Evolutionary conservation across 2,797 vertebrate species (phyloP).

Genomic region (Liasis olivaceus): DNA sequence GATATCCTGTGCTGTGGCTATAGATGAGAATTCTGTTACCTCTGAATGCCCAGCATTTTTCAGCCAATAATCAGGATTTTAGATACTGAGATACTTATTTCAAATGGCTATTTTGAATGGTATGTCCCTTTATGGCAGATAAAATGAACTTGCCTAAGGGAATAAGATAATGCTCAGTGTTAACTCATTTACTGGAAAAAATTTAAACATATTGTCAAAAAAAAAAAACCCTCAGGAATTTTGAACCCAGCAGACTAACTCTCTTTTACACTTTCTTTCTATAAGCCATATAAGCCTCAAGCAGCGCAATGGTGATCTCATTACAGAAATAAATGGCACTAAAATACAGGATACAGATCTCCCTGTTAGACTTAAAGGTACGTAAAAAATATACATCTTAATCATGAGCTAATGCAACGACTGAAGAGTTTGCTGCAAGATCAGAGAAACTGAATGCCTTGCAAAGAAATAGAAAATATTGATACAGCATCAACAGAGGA

Average conservation of each 20-base stretch:
- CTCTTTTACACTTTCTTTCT: not conserved
- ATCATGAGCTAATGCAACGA: not conserved
- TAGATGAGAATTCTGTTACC: not conserved
- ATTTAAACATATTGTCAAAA: not conserved
- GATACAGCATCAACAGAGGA: not conserved
- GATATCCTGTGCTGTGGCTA: not conserved
- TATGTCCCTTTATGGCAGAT: slow-evolving; percentile 4
- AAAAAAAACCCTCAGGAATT: fast-evolving
- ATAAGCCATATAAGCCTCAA: slow-evolving; percentile 77
- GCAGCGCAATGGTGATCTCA: slow-evolving; percentile 22
- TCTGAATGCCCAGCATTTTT: not conserved
- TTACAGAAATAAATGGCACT: slow-evolving; percentile 71
- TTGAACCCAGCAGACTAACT: not conserved
- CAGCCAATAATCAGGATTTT: not conserved
- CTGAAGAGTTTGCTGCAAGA: not conserved
- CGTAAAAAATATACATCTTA: slow-evolving; percentile 18
- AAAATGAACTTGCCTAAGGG: not conserved
- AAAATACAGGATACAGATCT: slow-evolving; percentile 49
- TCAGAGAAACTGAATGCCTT: not conserved
- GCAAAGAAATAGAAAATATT: not conserved
- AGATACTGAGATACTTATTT: not conserved
- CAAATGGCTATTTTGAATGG: not conserved
- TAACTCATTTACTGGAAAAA: slow-evolving; percentile 5
- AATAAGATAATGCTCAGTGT: not conserved
- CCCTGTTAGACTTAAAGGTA: slow-evolving; percentile 63